Evolutionary conservation across 2,797 vertebrate genomes (phyloP).

Genomic region (Peromyscus attwateri): DNA sequence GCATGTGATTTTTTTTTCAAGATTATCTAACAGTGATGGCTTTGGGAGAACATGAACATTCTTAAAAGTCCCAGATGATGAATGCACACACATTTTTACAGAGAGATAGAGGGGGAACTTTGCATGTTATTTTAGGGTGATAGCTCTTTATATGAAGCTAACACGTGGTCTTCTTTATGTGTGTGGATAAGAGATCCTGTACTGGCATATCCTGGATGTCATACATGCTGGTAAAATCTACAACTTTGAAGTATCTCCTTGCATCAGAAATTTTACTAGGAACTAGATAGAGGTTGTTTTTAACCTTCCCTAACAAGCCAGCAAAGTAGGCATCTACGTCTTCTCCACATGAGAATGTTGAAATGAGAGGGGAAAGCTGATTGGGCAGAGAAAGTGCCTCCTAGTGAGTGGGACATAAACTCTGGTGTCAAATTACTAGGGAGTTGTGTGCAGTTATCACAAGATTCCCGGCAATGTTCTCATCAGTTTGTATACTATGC

Average conservation of each 20-base stretch:
- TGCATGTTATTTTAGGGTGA: background rate
- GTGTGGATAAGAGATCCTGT: background rate
- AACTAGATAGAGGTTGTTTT: background rate
- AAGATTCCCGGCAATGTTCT: constrained; percentile 43
- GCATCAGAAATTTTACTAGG: background rate
- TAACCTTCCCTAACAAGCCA: background rate
- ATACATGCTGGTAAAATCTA: background rate
- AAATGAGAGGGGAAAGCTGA: background rate
- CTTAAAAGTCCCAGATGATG: background rate
- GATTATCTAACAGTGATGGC: background rate
- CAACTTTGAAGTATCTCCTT: background rate
- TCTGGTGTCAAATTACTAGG: background rate
- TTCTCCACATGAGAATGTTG: background rate
- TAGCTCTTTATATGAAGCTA: background rate
- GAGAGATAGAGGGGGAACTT: background rate
- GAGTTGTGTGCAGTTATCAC: background rate
- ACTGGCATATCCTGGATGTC: background rate
- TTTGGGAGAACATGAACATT: background rate
- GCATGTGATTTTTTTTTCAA: background rate
- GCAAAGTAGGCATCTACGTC: background rate
- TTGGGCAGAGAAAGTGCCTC: background rate
- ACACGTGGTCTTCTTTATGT: background rate
- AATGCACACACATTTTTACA: background rate
- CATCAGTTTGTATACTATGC: background rate
- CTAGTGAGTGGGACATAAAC: background rate